Percentiles rank a stretch among this genome's conserved stretches.
Conservation (phyloP, 1,140 invertebrate species). For the Caenorhabditis remanei region DNA sequence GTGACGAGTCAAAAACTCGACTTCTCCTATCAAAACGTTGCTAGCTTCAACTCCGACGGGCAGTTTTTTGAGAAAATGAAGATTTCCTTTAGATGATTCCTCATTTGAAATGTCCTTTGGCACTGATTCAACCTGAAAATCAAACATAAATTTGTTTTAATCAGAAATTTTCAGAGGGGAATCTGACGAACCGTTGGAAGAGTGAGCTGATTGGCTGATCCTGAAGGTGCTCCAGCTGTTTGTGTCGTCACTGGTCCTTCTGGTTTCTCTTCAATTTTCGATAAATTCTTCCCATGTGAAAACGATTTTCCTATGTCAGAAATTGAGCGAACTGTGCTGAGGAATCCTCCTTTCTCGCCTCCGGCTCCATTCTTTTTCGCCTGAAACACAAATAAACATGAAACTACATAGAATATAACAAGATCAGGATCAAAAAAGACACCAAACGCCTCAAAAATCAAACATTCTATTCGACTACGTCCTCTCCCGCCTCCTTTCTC, state of each 20-base stretch:
- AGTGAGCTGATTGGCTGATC: constrained; percentile 2
- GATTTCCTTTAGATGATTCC: constrained; percentile 84
- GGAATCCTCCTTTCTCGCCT: constrained; percentile 83
- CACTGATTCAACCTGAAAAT: constrained; percentile 71
- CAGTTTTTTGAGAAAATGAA: constrained; percentile 95
- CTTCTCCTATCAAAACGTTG: constrained; percentile 96
- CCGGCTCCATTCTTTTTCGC: constrained; percentile 81
- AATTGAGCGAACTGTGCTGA: constrained; percentile 93
- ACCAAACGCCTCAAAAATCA: constrained; percentile 29
- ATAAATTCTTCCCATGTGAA: constrained; percentile 90
- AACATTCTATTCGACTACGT: background rate
- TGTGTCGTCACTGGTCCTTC: constrained; percentile 15
- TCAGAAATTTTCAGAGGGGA: background rate
- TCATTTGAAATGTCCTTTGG: constrained; percentile 74
- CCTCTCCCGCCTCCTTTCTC: background rate
- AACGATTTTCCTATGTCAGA: constrained; percentile 96
- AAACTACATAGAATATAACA: background rate
- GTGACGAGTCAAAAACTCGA: constrained; percentile 92
- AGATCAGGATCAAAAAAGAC: background rate
- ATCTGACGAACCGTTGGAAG: constrained; percentile 18
- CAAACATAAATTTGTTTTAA: background rate
- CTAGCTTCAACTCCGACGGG: constrained; percentile 95
- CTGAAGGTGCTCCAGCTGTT: constrained; percentile 38
- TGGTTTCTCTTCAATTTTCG: constrained; percentile 65
- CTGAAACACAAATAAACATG: constrained; percentile 48